Conservation (phyloP, 2,797 vertebrate species). For the Pseudopleuronectes americanus region DNA sequence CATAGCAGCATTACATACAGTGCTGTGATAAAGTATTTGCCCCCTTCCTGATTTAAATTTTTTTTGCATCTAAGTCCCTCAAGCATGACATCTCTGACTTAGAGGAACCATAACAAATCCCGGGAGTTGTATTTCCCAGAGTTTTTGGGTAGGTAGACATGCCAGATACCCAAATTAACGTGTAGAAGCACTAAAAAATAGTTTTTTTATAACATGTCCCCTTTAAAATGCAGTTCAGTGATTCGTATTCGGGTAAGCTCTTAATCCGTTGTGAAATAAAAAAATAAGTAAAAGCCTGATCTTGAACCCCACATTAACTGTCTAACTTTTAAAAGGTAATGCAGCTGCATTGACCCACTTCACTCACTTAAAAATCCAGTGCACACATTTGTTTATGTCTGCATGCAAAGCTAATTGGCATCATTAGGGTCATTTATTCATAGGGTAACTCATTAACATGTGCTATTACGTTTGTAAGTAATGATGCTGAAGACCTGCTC, state of each 20-base stretch:
- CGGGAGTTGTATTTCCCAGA: too few relatives aligned
- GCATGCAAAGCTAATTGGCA: constrained; percentile 33
- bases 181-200: too few relatives aligned
- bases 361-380: background rate
- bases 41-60: too few relatives aligned
- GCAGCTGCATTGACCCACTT: background rate
- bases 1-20: too few relatives aligned
- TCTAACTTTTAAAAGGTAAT: background rate
- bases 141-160: too few relatives aligned
- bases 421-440: constrained; percentile 44
- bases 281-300: background rate
- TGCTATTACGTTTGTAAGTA: constrained; percentile 23
- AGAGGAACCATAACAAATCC: too few relatives aligned
- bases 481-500: constrained; percentile 16
- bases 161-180: too few relatives aligned
- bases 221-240: background rate
- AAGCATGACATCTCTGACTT: too few relatives aligned
- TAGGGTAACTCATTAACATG: constrained; percentile 30
- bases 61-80: too few relatives aligned
- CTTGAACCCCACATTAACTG: background rate
- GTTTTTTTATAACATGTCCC: too few relatives aligned
- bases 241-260: background rate
- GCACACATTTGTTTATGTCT: background rate
- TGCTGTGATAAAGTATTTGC: too few relatives aligned
- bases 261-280: background rate